phyloP scores from a whole-genome alignment of 1,140 invertebrate genomes.

The Notospermus geniculatus region DNA sequence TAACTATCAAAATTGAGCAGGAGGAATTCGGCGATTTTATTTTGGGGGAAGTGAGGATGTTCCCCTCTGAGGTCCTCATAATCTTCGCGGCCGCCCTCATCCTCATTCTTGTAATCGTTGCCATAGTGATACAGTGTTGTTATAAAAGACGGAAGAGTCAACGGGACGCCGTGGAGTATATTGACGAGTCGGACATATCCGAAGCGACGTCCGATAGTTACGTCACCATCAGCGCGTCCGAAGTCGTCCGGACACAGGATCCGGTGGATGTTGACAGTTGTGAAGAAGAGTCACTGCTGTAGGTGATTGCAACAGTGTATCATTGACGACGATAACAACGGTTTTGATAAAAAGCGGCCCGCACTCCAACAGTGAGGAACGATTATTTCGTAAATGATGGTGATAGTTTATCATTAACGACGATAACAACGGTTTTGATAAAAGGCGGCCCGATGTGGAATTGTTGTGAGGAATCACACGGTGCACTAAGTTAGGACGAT shows the following conservation, averaged over 20 bases:
- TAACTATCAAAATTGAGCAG: not conserved
- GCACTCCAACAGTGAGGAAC: no score
- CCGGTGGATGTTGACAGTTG: not conserved
- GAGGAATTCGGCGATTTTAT: conserved; percentile 7
- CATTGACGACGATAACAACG: no score
- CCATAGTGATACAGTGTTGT: conserved; percentile 11
- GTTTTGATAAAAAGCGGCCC: no score
- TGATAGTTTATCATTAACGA: no score
- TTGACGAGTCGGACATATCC: conserved; percentile 3
- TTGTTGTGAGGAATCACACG: no score
- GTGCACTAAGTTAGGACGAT: no score
- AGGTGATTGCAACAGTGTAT: no score
- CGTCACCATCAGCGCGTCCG: conserved; percentile 1
- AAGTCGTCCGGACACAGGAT: not conserved
- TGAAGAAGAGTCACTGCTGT: conserved; percentile 6
- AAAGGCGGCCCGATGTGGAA: no score
- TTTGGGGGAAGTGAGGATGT: not conserved
- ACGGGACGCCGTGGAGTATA: conserved; percentile 1
- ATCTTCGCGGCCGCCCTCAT: conserved; percentile 6
- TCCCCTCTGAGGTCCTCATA: conserved; percentile 7
- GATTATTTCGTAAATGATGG: no score
- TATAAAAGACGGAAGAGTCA: not conserved
- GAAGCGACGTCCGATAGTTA: conserved; percentile 8
- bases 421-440: no score
- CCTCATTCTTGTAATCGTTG: conserved; percentile 7